A percentile compares a stretch with the other conserved stretches of the same genome.
Evolutionary conservation across 1,140 invertebrate species (phyloP).

Genomic region (Trichonephila inaurata): DNA sequence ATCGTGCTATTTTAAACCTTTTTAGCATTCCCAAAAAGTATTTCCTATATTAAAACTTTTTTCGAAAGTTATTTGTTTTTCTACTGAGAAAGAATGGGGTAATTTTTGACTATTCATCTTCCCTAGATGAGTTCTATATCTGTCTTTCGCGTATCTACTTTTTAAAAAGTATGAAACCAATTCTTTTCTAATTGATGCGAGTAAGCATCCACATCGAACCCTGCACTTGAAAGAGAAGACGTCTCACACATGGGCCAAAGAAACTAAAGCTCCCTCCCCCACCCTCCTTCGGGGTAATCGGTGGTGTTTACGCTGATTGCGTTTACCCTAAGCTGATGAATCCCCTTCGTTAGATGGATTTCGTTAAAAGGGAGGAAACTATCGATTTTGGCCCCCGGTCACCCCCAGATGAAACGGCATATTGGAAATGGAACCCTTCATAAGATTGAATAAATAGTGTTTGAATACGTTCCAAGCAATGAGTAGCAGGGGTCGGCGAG

Average conservation of each 20-base stretch:
- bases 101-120: too few species aligned
- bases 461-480: not conserved
- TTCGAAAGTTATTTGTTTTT: too few species aligned
- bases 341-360: not conserved
- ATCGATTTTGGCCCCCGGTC: slow-evolving; percentile 17
- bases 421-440: slow-evolving; percentile 7
- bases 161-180: too few species aligned
- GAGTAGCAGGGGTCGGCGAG: not conserved
- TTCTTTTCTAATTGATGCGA: too few species aligned
- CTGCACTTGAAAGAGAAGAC: too few species aligned
- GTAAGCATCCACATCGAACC: too few species aligned
- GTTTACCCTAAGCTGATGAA: slow-evolving; percentile 31
- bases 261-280: not conserved
- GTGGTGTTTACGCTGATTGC: slow-evolving; percentile 47
- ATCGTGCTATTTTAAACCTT: too few species aligned
- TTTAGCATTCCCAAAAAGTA: too few species aligned
- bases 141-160: too few species aligned
- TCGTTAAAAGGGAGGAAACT: not conserved
- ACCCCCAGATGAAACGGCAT: not conserved
- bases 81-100: too few species aligned
- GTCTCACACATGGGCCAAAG: not conserved
- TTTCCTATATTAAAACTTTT: too few species aligned
- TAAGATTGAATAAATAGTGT: not conserved
- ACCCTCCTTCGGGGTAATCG: not conserved
- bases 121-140: too few species aligned